Evolutionary conservation across 2,888 invertebrate genomes (phyloP).

Genomic region (Boloria euphrosyne): DNA sequence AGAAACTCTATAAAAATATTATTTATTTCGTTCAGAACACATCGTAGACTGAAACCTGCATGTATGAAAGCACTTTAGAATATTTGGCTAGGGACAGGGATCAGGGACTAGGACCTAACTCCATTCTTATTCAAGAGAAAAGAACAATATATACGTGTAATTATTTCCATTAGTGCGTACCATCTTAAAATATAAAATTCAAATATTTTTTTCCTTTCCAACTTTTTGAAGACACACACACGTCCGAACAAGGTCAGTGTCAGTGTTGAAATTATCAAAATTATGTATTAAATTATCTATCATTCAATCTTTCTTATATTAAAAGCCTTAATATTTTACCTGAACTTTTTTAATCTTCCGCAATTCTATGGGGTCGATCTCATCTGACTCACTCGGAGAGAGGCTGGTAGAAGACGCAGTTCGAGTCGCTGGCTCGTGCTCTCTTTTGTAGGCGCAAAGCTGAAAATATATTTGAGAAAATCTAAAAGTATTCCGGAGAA

Average conservation of each 20-base stretch:
- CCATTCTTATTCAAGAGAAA: no score
- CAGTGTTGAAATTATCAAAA: no score
- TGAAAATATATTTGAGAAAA: slow-evolving; percentile 52
- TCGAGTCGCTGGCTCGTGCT: slow-evolving; percentile 84
- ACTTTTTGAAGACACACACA: no score
- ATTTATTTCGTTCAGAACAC: not conserved
- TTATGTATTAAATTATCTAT: no score
- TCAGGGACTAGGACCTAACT: no score
- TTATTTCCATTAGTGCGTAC: no score
- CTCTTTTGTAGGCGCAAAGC: slow-evolving; percentile 91
- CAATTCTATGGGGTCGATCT: slow-evolving; percentile 84
- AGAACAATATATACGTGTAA: no score
- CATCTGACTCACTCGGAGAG: slow-evolving; percentile 71
- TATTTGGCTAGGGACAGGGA: no score
- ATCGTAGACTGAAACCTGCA: not conserved
- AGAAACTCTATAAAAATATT: slow-evolving; percentile 86
- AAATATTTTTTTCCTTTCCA: not conserved
- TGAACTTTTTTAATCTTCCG: slow-evolving; percentile 92
- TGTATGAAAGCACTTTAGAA: no score
- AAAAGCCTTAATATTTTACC: slow-evolving; percentile 49
- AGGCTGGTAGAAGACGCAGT: slow-evolving; percentile 66
- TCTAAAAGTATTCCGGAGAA: not conserved
- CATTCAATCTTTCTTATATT: no score
- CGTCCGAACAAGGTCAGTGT: no score
- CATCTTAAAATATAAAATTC: no score